phyloP scores from a whole-genome alignment of 2,113 vertebrate species.

The Hyperopisus bebe region DNA sequence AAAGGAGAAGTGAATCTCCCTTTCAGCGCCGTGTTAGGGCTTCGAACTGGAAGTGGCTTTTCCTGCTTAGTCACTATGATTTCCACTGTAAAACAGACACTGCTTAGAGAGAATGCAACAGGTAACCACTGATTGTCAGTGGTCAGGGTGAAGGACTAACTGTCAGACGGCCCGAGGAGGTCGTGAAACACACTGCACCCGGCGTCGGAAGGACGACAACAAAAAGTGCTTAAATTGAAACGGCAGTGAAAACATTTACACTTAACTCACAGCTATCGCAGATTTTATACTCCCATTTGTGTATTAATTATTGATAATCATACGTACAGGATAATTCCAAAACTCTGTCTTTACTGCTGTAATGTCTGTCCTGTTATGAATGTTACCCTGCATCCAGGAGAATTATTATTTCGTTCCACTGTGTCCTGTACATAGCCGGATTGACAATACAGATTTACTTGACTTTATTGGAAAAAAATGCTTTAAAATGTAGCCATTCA shows the following conservation, averaged over 20 bases:
- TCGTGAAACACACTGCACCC: background rate
- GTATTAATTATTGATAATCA: background rate
- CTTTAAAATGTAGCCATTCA: background rate
- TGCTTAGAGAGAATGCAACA: background rate
- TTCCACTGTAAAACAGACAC: background rate
- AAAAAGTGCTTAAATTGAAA: background rate
- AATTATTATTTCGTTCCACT: background rate
- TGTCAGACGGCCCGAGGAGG: background rate
- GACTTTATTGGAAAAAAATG: background rate
- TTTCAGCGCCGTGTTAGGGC: background rate
- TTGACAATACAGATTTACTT: background rate
- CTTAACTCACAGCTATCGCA: background rate
- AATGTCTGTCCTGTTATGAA: background rate
- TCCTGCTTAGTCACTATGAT: background rate
- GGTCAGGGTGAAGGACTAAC: background rate
- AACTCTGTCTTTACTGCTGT: background rate
- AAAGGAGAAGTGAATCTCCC: background rate
- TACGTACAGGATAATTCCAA: background rate
- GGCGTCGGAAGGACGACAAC: background rate
- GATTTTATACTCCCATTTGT: background rate
- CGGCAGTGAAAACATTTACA: background rate
- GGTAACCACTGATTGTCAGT: background rate
- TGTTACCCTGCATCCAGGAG: background rate
- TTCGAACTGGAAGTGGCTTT: background rate
- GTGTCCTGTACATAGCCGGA: background rate